Evolutionary conservation across 2,113 vertebrate genomes (phyloP).

Genomic region (Heteronetta atricapilla): DNA sequence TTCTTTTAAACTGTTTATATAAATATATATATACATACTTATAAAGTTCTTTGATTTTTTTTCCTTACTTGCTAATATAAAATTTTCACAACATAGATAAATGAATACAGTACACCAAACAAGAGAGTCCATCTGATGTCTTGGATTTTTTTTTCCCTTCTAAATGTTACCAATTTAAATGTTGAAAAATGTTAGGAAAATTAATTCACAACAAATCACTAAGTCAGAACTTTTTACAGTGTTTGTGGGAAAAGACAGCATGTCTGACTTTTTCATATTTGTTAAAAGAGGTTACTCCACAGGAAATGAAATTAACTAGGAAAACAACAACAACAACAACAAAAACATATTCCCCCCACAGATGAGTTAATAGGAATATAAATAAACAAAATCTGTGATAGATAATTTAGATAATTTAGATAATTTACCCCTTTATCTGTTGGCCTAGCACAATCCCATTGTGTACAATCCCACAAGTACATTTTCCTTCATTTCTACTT

Average conservation of each 20-base stretch:
- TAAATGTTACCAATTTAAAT: neutral
- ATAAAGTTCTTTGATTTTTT: fast-evolving
- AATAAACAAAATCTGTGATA: neutral
- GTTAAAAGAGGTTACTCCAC: neutral
- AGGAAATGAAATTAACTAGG: neutral
- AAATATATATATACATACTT: neutral
- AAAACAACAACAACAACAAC: neutral
- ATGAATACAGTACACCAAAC: neutral
- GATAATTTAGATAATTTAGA: neutral
- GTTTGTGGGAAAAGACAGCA: neutral
- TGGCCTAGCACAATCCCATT: neutral
- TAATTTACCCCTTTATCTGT: neutral
- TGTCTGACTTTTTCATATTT: neutral
- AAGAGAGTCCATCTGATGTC: neutral
- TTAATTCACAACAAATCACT: neutral
- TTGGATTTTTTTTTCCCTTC: neutral
- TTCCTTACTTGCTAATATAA: neutral
- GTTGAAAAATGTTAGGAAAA: neutral
- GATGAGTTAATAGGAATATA: neutral
- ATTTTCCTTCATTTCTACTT: neutral
- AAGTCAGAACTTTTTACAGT: neutral
- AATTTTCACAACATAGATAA: neutral
- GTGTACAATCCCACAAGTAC: fast-evolving
- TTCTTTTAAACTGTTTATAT: neutral
- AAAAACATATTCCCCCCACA: neutral